Evolutionary conservation across 1,140 invertebrate genomes (phyloP), one percentile per base, ranked within the genome.

Genomic region (Cyrtorhinus lividipennis): DNA sequence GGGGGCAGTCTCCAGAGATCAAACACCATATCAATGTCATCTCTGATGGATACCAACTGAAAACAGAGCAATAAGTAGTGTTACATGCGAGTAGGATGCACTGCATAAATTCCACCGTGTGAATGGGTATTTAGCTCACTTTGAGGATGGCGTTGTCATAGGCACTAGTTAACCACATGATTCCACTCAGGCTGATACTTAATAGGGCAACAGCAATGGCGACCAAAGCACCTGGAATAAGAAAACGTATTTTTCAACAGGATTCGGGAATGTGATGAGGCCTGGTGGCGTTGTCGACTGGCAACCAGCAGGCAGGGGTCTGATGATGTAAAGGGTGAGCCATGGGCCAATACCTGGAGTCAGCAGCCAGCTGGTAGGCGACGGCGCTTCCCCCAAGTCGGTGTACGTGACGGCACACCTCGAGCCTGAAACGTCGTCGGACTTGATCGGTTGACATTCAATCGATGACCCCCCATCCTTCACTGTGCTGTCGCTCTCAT

Each of bases 21-120:
- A 46, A 58, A 65, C 2, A 65, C 59, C 45, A 60, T 59, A 26
- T 65, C 64, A 20, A 65, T 61, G 27, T 65, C 64, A 62, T 65
- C 48, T 56, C 64, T 61, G 15, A 65, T 65, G n/a, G 64, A 56
- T 20, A 65, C 64, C 27, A 65, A 48, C 64, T 65, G 27, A 38
- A 65, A 57, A 38, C 15, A 8, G 30, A 38, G 15, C 5, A 15
- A 38, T 38, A 38, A 38, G 15, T 38, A 38, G 15, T 38, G 30
- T 38, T 38, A 38, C 5, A 5, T 38, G 15, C 30, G 30, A n/a
- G n/a, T n/a, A n/a, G n/a, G n/a, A n/a, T n/a, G n/a, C n/a, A n/a
- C n/a, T n/a, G n/a, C n/a, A n/a, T n/a, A n/a, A n/a, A n/a, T n/a
- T n/a, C n/a, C n/a, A n/a, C n/a, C n/a, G n/a, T n/a, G 30, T 38